These are phyloP conservation scores for Sarcophaga carnaria DNA, from an alignment of 2,888 invertebrate species.

Conservation along the genomic window DNA sequence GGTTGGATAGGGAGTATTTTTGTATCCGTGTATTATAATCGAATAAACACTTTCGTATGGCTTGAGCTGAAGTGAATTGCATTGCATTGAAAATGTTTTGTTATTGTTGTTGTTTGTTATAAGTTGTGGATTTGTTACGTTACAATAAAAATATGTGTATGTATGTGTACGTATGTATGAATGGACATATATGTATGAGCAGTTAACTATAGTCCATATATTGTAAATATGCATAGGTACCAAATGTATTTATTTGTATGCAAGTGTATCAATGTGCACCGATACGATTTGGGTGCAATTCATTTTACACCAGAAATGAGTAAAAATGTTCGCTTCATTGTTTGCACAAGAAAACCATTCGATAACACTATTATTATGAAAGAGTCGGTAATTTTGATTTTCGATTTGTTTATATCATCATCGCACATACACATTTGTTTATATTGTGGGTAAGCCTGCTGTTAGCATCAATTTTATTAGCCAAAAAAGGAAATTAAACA, in stretches of 20 bases:
- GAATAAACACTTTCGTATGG: neutral
- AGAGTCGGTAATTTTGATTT: neutral
- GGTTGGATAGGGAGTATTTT: neutral
- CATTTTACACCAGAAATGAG: constrained; percentile 43
- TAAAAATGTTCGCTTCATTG: constrained; percentile 42
- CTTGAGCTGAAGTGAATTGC: neutral
- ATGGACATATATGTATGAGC: neutral
- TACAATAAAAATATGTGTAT: neutral
- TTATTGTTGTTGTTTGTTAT: neutral
- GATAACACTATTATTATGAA: neutral
- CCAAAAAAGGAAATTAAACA: no score
- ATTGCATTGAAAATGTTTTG: neutral
- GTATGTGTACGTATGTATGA: neutral
- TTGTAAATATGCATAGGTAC: neutral
- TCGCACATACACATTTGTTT: neutral
- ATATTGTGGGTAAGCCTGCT: no score
- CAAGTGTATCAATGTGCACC: constrained; percentile 20
- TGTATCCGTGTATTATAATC: neutral
- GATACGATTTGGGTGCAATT: constrained; percentile 41
- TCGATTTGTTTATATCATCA: no score
- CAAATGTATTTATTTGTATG: neutral
- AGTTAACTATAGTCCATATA: no score
- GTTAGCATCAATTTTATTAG: no score
- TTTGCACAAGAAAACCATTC: neutral
- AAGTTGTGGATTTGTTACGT: neutral